Base-by-base conservation (phyloP, 2,113 vertebrate genomes). In the Charadrius vociferus region DNA sequence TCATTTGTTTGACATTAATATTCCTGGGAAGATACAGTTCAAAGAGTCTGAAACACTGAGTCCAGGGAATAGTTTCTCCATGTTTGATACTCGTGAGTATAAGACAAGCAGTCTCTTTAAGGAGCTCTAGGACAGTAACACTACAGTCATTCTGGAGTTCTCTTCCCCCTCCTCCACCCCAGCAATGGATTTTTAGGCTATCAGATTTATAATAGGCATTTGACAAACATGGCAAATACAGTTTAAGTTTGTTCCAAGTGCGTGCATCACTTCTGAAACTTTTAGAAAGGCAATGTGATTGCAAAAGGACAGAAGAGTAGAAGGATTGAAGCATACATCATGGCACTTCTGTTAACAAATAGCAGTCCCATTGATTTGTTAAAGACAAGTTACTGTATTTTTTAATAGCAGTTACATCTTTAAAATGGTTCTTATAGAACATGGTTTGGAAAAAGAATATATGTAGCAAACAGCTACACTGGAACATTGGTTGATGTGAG, bases 21-120 rank as follows among this genome's bases (percentile, higher is more conserved):
- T 99, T 90, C 99, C 99, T 14, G 99, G 99, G 80, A 99, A 99
- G 97, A 99, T 99, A 92, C 96, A 98, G 82, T 99, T 99, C 98
- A 99, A 99, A 97, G 99, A 99, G 95, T 99, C 99, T 7, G 98
- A 99, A 98, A 99, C 98, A 2, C 86, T 99, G 95, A 99, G 98
- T 94, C 98, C 99, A 6, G 99, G 99, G 23, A 98, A 98, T 96
- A 98, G 82, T 95, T 98, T 99, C 87, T 99, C 99, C 7, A 49
- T 98, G 65, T 99, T 99, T 96, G 99, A 99, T 45, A 99, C 99
- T 6, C 98, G 99, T 99, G 97, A 97, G 99, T 98, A 98, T 72
- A 47, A 95, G 63, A 82, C 20, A 88, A 90, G 23, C 14, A 21
- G 16, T 88, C 16, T 56, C 81, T 86, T 41, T 29, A 70, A 78